phyloP scores from a whole-genome alignment of 2,888 invertebrate species.

The Meiosimyza platycephala region DNA sequence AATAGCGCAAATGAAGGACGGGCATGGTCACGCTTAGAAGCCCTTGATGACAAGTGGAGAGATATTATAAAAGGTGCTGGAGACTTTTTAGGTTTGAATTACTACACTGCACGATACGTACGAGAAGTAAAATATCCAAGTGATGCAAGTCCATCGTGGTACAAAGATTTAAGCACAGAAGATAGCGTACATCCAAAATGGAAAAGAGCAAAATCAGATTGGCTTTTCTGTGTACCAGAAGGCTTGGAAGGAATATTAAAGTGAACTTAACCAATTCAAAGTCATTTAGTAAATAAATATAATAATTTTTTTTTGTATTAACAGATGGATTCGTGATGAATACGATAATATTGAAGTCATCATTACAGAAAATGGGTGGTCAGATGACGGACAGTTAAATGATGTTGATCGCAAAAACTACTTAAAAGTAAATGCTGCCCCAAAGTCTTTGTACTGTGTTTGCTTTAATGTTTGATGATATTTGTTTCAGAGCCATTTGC shows the following conservation, averaged over 20 bases:
- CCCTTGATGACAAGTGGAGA: constrained; percentile 46
- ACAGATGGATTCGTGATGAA: constrained; percentile 70
- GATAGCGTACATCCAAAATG: constrained; percentile 51
- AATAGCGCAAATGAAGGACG: constrained; percentile 60
- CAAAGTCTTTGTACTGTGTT: not conserved
- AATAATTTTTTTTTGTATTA: not conserved
- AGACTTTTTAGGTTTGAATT: constrained; percentile 59
- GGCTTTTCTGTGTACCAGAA: constrained; percentile 58
- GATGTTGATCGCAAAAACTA: constrained; percentile 61
- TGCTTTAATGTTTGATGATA: not conserved
- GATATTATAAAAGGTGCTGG: constrained; percentile 50
- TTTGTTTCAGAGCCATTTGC: constrained; percentile 52
- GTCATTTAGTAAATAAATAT: constrained; percentile 31
- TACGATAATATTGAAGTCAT: constrained; percentile 71
- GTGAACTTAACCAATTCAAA: constrained; percentile 36
- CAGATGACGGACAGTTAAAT: constrained; percentile 65
- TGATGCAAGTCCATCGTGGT: constrained; percentile 68
- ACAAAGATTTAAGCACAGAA: constrained; percentile 66
- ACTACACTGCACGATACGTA: constrained; percentile 55
- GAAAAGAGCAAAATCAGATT: constrained; percentile 53
- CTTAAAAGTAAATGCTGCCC: constrained; percentile 47
- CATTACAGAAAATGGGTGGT: constrained; percentile 74
- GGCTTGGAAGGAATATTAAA: constrained; percentile 53
- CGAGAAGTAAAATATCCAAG: constrained; percentile 44
- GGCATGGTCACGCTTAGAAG: constrained; percentile 53